phyloP scores from a whole-genome alignment of 2,888 invertebrate species.

The Lasioglossum leucozonium region DNA sequence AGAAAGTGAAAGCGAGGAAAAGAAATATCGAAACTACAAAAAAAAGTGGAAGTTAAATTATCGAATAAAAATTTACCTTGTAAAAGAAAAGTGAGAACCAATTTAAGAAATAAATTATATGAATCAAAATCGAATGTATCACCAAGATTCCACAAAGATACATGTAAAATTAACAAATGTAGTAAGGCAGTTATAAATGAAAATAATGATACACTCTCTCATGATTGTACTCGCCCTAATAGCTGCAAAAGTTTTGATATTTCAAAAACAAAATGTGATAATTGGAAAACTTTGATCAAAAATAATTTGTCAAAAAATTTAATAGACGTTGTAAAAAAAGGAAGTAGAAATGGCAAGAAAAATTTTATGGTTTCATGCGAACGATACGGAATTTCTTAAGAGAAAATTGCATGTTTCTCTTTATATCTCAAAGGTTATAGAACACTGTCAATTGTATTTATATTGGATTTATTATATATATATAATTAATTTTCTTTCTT shows the following conservation, averaged over 20 bases:
- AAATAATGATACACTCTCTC: background rate
- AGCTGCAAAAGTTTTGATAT: background rate
- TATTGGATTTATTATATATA: background rate
- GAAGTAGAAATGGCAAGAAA: slow-evolving; percentile 60
- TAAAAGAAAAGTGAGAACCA: slow-evolving; percentile 17
- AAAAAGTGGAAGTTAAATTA: background rate
- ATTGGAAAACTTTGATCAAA: background rate
- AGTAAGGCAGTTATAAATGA: background rate
- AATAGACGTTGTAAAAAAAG: slow-evolving; percentile 36
- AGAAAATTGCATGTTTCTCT: slow-evolving; percentile 67
- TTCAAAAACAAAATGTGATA: background rate
- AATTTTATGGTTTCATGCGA: slow-evolving; percentile 59
- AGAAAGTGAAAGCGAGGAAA: slow-evolving; percentile 37
- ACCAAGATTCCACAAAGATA: background rate
- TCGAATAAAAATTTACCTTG: slow-evolving; percentile 8
- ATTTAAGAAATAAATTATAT: slow-evolving; percentile 25
- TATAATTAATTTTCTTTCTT: background rate
- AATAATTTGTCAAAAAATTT: slow-evolving; percentile 42
- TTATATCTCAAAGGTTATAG: slow-evolving; percentile 68
- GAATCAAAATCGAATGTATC: slow-evolving; percentile 5
- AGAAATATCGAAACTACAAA: slow-evolving; percentile 7
- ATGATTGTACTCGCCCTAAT: background rate
- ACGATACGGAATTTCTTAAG: slow-evolving; percentile 63
- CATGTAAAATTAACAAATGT: slow-evolving; percentile 15
- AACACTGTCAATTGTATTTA: slow-evolving; percentile 17